Evolutionary conservation across 2,888 invertebrate genomes (phyloP).

Genomic region (Zonitis immaculata): DNA sequence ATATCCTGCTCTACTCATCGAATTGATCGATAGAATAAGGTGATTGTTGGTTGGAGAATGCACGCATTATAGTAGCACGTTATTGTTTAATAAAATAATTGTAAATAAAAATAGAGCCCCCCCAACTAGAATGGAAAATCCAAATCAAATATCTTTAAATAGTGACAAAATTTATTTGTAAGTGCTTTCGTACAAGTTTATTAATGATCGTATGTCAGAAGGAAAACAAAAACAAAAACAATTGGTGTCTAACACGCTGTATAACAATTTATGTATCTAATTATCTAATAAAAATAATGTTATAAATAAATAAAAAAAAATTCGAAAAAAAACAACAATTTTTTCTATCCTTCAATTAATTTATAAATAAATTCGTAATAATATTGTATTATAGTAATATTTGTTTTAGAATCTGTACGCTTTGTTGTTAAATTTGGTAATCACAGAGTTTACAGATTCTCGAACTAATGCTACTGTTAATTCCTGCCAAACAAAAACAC

Average conservation of each 20-base stretch:
- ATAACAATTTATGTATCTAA: conserved; percentile 24
- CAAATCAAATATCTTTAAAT: neutral
- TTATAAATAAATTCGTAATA: neutral
- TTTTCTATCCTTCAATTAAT: neutral
- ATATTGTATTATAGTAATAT: conserved; percentile 1
- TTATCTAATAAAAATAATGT: conserved; percentile 20
- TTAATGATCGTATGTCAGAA: neutral
- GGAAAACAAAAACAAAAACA: neutral
- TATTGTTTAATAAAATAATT: too few species aligned
- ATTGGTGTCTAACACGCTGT: conserved; percentile 26
- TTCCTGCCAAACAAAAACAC: neutral
- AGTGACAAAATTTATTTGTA: conserved; percentile 9
- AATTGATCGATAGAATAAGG: too few species aligned
- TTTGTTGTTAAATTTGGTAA: conserved; percentile 35
- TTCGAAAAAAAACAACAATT: neutral
- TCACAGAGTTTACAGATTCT: conserved; percentile 38
- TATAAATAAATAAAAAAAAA: conserved; percentile 25
- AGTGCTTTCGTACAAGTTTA: conserved; percentile 27
- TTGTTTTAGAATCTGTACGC: conserved; percentile 40
- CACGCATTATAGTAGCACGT: too few species aligned
- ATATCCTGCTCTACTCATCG: too few species aligned
- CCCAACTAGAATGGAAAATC: too few species aligned
- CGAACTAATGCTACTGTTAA: conserved; percentile 19
- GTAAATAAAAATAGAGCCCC: too few species aligned
- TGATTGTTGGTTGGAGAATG: too few species aligned